A percentile compares a stretch with the other conserved stretches of the same genome.
phyloP scores from a whole-genome alignment of 1,140 invertebrate genomes.

The Parasteatoda tepidariorum region DNA sequence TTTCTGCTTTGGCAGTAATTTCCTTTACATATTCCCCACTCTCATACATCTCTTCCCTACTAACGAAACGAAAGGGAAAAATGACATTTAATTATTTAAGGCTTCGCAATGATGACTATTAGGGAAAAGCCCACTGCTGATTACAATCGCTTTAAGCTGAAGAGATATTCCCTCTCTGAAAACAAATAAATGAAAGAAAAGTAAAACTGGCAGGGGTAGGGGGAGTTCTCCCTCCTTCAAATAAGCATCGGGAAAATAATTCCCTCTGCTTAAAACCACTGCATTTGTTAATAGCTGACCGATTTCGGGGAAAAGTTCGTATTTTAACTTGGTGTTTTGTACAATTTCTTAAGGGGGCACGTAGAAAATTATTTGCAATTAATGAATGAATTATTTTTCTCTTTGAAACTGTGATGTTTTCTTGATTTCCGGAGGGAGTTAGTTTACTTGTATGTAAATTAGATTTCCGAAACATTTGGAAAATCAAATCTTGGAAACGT shows the following conservation, averaged over 20 bases:
- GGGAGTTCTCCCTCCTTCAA: conserved; percentile 3
- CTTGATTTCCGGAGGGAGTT: too few relatives aligned
- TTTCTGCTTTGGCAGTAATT: conserved; percentile 29
- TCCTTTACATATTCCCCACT: background rate
- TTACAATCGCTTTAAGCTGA: conserved; percentile 38
- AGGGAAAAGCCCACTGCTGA: conserved; percentile 13
- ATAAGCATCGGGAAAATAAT: conserved; percentile 56
- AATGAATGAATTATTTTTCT: background rate
- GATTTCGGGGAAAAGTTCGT: conserved; percentile 33
- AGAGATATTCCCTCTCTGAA: background rate
- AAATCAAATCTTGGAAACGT: too few relatives aligned
- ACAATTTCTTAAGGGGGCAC: background rate
- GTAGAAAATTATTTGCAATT: conserved; percentile 44
- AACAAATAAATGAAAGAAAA: conserved; percentile 38
- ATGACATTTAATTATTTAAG: conserved; percentile 60
- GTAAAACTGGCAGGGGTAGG: background rate
- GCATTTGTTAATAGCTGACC: conserved; percentile 44
- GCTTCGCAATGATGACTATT: conserved; percentile 49
- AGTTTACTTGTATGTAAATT: too few relatives aligned
- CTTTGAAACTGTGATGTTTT: too few relatives aligned
- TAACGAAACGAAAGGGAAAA: conserved; percentile 26
- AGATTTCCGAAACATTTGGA: too few relatives aligned
- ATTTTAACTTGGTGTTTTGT: conserved; percentile 29
- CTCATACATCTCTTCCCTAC: conserved; percentile 33
- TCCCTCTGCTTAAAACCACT: conserved; percentile 40